phyloP scores from a whole-genome alignment of 2,797 vertebrate genomes.

The Glyptemys insculpta region DNA sequence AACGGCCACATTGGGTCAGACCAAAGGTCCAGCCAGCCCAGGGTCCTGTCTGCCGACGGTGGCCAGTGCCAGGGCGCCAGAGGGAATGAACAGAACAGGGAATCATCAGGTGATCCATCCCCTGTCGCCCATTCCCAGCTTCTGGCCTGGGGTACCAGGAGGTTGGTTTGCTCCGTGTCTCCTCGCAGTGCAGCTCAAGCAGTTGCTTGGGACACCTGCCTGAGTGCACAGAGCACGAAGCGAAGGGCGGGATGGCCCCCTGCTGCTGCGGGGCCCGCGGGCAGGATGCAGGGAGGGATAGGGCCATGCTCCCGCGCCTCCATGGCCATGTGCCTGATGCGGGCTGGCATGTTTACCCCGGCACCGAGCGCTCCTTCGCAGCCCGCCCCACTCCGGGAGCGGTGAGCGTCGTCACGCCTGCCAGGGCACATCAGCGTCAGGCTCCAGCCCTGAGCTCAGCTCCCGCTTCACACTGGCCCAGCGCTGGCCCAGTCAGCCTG shows the following conservation, averaged over 20 bases:
- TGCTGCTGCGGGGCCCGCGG: not conserved
- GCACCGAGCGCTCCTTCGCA: rapidly evolving
- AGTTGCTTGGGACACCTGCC: rapidly evolving
- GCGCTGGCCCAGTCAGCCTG: no score
- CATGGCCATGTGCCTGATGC: not conserved
- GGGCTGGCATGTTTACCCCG: not conserved
- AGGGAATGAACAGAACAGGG: no score
- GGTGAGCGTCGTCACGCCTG: not conserved
- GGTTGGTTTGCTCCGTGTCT: not conserved
- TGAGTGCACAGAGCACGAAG: not conserved
- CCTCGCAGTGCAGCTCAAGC: not conserved
- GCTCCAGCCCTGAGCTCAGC: not conserved
- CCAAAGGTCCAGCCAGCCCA: no score
- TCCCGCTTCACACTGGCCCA: not conserved
- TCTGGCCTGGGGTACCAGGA: not conserved
- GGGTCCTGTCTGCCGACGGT: no score
- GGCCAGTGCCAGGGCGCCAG: no score
- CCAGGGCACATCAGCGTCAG: not conserved
- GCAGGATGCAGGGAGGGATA: not conserved
- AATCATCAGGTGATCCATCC: no score
- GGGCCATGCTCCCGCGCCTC: not conserved
- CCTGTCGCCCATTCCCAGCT: no score
- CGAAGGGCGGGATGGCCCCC: no score
- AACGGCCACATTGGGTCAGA: no score
- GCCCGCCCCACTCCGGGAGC: not conserved